Evolutionary conservation across 1,140 invertebrate species (phyloP).

Genomic region (Drosophila auraria): DNA sequence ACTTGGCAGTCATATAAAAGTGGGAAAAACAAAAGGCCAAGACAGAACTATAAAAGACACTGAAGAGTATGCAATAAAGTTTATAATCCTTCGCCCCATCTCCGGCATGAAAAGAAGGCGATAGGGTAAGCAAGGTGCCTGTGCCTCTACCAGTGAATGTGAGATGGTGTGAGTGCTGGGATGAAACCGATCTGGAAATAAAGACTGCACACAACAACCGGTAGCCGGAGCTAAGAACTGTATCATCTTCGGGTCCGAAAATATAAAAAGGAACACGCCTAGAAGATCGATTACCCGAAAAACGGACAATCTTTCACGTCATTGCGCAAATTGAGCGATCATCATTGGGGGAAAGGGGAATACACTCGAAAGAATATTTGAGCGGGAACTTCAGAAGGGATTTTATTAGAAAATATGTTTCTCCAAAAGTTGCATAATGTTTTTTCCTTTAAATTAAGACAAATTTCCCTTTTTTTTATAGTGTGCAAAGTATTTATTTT

Average conservation of each 20-base stretch:
- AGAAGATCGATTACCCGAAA: constrained; percentile 74
- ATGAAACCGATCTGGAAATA: constrained; percentile 38
- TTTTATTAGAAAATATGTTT: not conserved
- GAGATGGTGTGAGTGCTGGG: constrained; percentile 6
- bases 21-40: constrained; percentile 57
- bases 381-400: accelerated
- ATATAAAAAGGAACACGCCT: constrained; percentile 38
- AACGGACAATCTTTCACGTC: constrained; percentile 69
- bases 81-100: constrained; percentile 66
- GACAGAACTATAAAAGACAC: constrained; percentile 62
- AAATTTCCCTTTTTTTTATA: too few relatives aligned
- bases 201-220: constrained; percentile 28
- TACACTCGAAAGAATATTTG: not conserved
- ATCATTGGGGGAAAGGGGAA: constrained; percentile 57
- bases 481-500: too few relatives aligned
- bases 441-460: too few relatives aligned
- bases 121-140: constrained; percentile 23
- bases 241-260: constrained; percentile 54
- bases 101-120: not conserved
- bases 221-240: constrained; percentile 64
- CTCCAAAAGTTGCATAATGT: not conserved
- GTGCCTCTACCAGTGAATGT: not conserved
- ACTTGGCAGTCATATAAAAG: constrained; percentile 61
- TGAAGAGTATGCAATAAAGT: constrained; percentile 81
- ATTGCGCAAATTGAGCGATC: constrained; percentile 84